Conservation (phyloP, 2,888 invertebrate genomes). For the Lycia hirtaria region DNA sequence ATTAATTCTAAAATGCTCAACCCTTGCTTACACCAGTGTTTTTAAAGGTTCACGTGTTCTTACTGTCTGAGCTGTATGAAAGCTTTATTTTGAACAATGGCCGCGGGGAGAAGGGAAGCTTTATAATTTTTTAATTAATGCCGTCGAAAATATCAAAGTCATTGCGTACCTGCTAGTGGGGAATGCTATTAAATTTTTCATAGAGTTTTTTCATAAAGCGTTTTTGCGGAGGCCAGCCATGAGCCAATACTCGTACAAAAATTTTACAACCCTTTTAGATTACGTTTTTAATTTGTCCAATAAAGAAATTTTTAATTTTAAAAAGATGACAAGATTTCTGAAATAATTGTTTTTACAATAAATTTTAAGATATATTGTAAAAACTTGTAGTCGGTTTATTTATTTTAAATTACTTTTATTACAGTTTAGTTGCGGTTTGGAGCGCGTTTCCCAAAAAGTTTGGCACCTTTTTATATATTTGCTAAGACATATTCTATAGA, state of each 20-base stretch:
- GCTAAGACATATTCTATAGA: too few relatives aligned
- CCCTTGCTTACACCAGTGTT: background rate
- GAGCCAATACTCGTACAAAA: slow-evolving; percentile 27
- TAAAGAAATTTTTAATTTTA: background rate
- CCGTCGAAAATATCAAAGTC: slow-evolving; percentile 84
- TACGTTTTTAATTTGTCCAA: slow-evolving; percentile 24
- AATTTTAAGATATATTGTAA: too few relatives aligned
- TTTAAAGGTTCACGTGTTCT: background rate
- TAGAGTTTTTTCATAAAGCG: slow-evolving; percentile 71
- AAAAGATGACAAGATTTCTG: background rate
- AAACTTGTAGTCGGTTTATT: too few relatives aligned
- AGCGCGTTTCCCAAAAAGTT: too few relatives aligned
- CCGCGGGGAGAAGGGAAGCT: slow-evolving; percentile 69
- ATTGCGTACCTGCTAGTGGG: slow-evolving; percentile 70
- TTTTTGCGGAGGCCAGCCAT: slow-evolving; percentile 49
- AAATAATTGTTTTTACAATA: background rate
- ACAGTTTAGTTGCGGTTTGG: too few relatives aligned
- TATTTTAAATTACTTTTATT: too few relatives aligned
- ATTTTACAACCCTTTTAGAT: slow-evolving; percentile 34
- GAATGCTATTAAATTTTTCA: slow-evolving; percentile 73
- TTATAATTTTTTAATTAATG: slow-evolving; percentile 86
- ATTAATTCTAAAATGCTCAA: too few relatives aligned
- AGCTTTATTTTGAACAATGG: slow-evolving; percentile 43
- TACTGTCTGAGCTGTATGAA: slow-evolving; percentile 21
- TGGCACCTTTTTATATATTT: too few relatives aligned